Base-by-base conservation (phyloP, 1,140 invertebrate species). In the Potamilus streckersoni region DNA sequence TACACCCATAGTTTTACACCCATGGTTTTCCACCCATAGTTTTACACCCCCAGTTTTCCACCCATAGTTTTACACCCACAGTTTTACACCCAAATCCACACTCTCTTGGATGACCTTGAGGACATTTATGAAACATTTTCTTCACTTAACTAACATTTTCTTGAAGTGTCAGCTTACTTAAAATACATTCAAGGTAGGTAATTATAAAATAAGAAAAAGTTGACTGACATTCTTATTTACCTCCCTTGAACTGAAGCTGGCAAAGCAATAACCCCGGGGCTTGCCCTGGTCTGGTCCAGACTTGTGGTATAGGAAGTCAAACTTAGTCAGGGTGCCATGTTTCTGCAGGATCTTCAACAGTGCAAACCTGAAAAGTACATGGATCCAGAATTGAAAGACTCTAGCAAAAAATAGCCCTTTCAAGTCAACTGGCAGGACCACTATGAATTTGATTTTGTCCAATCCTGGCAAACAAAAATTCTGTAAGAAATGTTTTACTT, bases 271-370 rank as follows among this genome's bases (percentile, higher is more conserved):
- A n/a, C 96, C 96, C 80, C 96, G 91, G 1, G 96, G 95, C 87
- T 96, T 95, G 63, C 96, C 96, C 84, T 93, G 93, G 84, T 95
- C 93, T 68, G 95, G 95, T 71, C 96, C 96, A 76, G 93, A 93
- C 80, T 95, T 95, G 89, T 97, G 95, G 89, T 96, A 97, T 70
- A 98, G 93, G 89, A 97, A 94, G 90, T 98, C 96, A 92, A 97
- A 97, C 93, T 97, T 96, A 91, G 96, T 94, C 84, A 97, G 94
- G 82, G 92, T 91, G 87, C 96, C 96, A 93, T 95, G 94, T 92
- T 95, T 94, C 93, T 97, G 95, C 91, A 96, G 92, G 89, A 97
- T 93, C 95, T 97, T 97, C 90, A 97, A 91, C 91, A 98, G 93
- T 93, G 96, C 93, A 93, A 94, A 97, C 94, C 90, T 89, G 81